Evolutionary conservation across 2,797 vertebrate genomes (phyloP).

Genomic region (Craterocephalus amniculus): DNA sequence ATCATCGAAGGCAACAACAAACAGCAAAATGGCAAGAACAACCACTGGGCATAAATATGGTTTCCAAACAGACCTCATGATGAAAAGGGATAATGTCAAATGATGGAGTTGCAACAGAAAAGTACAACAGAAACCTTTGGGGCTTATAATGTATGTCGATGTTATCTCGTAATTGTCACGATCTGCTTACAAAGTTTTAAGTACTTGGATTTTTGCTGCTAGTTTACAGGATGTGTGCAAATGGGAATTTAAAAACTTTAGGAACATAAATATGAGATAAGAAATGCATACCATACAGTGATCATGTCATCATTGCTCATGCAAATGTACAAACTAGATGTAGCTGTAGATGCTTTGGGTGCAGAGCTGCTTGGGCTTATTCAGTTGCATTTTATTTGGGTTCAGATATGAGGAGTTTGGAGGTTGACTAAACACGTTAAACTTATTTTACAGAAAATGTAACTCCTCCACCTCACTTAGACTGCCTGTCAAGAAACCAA

Average conservation of each 20-base stretch:
- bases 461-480: no score
- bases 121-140: constrained; percentile 7
- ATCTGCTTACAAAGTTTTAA: not conserved
- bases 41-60: constrained; percentile 38
- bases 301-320: not conserved
- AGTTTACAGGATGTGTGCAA: not conserved
- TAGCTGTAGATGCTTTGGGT: no score
- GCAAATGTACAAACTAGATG: not conserved
- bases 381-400: not conserved
- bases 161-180: not conserved
- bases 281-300: no score
- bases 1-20: constrained; percentile 55
- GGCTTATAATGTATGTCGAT: not conserved
- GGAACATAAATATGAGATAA: not conserved
- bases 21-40: constrained; percentile 33
- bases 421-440: not conserved
- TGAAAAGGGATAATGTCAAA: constrained; percentile 42
- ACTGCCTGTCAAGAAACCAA: no score
- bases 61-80: constrained; percentile 34
- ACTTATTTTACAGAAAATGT: no score
- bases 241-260: not conserved
- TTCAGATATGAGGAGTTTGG: not conserved
- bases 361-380: not conserved
- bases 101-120: constrained; percentile 6
- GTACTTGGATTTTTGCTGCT: not conserved